Evolutionary conservation across 2,113 vertebrate genomes (phyloP).

Genomic region (Rhegmatorhina hoffmannsi): DNA sequence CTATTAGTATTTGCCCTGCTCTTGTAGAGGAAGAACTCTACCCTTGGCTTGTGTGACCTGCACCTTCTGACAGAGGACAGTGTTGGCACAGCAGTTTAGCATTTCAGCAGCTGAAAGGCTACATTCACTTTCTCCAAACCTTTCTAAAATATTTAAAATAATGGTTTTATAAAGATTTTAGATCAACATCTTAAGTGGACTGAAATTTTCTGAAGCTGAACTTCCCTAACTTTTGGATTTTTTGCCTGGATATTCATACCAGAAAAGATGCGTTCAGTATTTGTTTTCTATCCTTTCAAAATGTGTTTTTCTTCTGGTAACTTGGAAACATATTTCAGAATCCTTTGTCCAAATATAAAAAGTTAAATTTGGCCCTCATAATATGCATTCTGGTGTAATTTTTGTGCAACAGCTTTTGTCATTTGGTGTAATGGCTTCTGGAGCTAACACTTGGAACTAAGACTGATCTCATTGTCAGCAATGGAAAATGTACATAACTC

Average conservation of each 20-base stretch:
- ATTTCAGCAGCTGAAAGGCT: neutral
- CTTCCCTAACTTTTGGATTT: neutral
- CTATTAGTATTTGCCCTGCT: accelerated
- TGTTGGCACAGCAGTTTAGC: neutral
- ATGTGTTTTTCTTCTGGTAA: neutral
- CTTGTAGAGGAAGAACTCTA: neutral
- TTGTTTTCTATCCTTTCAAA: neutral
- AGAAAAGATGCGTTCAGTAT: neutral
- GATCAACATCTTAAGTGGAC: neutral
- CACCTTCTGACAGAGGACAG: neutral
- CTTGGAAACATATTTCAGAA: neutral
- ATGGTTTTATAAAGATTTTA: neutral
- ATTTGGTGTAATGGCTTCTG: neutral
- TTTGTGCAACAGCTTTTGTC: neutral
- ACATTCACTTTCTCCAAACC: neutral
- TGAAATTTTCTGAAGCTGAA: neutral
- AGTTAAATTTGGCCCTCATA: neutral
- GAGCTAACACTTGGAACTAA: neutral
- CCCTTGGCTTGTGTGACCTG: neutral
- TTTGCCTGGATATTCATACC: neutral
- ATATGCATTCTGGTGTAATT: neutral
- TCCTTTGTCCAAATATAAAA: neutral
- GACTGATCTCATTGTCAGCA: neutral
- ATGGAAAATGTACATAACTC: neutral
- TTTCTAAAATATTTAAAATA: neutral